Percentiles rank a stretch among this genome's conserved stretches.
phyloP scores from a whole-genome alignment of 2,797 vertebrate species.

The Dallia pectoralis region DNA sequence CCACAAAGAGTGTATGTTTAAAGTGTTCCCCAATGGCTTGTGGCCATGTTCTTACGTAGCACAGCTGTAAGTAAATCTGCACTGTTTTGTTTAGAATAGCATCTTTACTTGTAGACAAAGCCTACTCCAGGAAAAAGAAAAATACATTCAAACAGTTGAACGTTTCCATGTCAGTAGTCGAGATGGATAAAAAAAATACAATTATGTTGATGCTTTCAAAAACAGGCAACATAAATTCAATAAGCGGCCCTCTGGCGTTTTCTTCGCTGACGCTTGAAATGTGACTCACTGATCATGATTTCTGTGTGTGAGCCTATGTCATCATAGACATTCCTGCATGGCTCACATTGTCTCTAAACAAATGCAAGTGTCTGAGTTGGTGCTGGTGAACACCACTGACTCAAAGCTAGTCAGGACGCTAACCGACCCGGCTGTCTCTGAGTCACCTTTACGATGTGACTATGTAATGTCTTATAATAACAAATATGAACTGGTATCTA shows the following conservation, averaged over 20 bases:
- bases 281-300: constrained; percentile 37
- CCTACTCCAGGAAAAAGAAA: neutral
- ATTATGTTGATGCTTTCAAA: neutral
- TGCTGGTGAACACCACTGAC: constrained; percentile 47
- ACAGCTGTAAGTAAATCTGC: too few species aligned
- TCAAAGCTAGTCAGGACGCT: constrained; percentile 51
- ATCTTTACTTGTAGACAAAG: neutral
- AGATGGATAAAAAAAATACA: neutral
- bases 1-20: too few species aligned
- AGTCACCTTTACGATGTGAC: constrained; percentile 12
- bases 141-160: neutral
- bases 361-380: constrained; percentile 15
- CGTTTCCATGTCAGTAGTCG: neutral
- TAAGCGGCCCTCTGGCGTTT: constrained; percentile 32
- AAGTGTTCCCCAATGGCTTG: too few species aligned
- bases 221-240: constrained; percentile 19
- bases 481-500: neutral
- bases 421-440: neutral
- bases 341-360: constrained; percentile 40
- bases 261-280: constrained; percentile 40
- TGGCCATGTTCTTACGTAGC: too few species aligned
- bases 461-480: constrained; percentile 27
- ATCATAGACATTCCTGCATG: constrained; percentile 58
- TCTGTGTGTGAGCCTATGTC: constrained; percentile 44
- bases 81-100: neutral